These are phyloP conservation scores for Thymelicus acteon DNA, from an alignment of 2,888 invertebrate genomes.

Conservation along the genomic window DNA sequence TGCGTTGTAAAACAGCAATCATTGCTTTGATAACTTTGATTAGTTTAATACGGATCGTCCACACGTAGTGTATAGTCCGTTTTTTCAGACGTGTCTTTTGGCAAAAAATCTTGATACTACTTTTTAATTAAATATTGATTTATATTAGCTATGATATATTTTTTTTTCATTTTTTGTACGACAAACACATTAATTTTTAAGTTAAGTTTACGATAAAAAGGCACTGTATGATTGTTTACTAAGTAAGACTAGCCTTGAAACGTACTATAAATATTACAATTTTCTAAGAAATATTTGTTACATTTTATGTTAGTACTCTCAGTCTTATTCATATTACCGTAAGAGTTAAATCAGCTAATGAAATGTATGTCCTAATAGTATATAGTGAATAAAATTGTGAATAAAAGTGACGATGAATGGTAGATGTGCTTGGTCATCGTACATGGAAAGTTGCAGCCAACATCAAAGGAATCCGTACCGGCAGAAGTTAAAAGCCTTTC, in stretches of 20 bases:
- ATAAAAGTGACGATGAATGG: constrained; percentile 10
- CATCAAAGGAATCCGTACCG: constrained; percentile 17
- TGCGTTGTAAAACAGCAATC: constrained; percentile 58
- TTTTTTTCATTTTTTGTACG: too few species aligned
- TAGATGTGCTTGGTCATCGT: constrained; percentile 18
- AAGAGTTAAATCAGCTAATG: neutral
- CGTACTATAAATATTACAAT: neutral
- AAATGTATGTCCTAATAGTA: neutral
- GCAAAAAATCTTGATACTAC: too few species aligned
- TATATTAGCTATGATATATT: too few species aligned
- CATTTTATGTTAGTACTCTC: neutral
- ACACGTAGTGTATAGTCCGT: neutral
- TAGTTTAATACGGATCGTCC: constrained; percentile 53
- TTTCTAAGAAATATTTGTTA: neutral
- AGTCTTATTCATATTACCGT: neutral
- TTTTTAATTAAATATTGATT: too few species aligned
- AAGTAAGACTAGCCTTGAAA: neutral
- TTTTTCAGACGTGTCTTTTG: too few species aligned
- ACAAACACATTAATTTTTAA: too few species aligned
- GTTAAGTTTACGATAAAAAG: too few species aligned
- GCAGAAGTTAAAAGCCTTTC: constrained; percentile 13
- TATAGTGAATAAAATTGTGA: neutral
- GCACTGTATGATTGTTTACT: too few species aligned
- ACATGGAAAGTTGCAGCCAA: constrained; percentile 21
- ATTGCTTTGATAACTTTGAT: constrained; percentile 53